phyloP scores from a whole-genome alignment of 30 jellyfish, hydroid and myxozoan genomes.

The Hydractinia symbiolongicarpus region DNA sequence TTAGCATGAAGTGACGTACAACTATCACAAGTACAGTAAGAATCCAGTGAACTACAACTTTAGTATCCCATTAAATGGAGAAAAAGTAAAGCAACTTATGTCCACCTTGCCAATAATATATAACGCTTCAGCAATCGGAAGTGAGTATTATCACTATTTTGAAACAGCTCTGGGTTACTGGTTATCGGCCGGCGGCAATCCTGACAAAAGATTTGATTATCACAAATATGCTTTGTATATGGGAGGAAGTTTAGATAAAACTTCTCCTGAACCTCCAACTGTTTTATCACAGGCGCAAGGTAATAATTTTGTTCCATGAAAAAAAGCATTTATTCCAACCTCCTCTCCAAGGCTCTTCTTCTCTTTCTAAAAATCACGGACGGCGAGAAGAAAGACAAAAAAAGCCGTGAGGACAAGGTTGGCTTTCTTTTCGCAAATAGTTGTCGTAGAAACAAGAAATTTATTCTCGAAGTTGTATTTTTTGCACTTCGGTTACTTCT shows the following conservation, averaged over 20 bases:
- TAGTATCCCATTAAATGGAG: conserved; percentile 58
- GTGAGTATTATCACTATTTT: conserved; percentile 59
- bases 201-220: conserved; percentile 57
- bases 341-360: no score
- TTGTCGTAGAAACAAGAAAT: no score
- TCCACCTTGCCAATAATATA: conserved; percentile 60
- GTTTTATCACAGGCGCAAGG: conserved; percentile 82
- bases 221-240: conserved; percentile 65
- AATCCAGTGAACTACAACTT: neutral
- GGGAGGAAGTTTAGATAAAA: conserved; percentile 84
- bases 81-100: conserved; percentile 45
- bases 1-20: no score
- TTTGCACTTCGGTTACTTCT: no score
- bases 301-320: neutral
- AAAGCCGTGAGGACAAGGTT: no score
- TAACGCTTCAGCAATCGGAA: conserved; percentile 49
- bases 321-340: no score
- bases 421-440: no score
- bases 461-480: no score
- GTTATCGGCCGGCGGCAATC: conserved; percentile 86
- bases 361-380: no score
- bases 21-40: neutral
- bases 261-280: conserved; percentile 32
- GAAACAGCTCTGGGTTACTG: conserved; percentile 94
- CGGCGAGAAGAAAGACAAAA: no score